Evolutionary conservation across 2,797 vertebrate genomes (phyloP), one percentile per base, ranked within the genome.

Genomic region (Siniperca obscura): DNA sequence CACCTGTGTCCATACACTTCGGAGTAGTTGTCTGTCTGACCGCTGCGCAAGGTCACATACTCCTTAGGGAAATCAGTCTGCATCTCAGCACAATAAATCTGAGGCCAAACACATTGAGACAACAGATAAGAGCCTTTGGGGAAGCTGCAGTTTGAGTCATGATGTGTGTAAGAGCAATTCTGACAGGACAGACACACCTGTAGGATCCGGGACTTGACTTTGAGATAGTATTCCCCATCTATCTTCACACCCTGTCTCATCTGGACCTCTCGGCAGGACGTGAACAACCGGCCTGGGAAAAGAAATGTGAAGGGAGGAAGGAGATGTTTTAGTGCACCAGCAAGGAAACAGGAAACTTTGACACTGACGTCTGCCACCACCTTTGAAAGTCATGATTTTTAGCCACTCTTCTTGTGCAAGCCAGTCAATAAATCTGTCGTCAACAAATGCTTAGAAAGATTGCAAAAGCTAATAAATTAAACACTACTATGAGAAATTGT

Each of bases 31-130:
- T 99, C 98, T 1, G 96, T 96, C 94, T 97, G 97, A 21, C 97
- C 95, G 87, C 97, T 99, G 78, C 95, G 94, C 88, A 99, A 55
- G 17, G 98, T 97, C 89, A 99, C 89, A 79, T 98, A 99, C 89
- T 99, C 98, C 91, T 96, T 97, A 57, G 98, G 98, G 85, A 94
- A 95, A 66, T 95, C 95, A 50, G 94, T 96, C 76, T 96, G 92
- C 98, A 99, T 99, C 79, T 94, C 97, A 2, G 95, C 96, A 69
- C 98, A 99, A 89, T 99, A 97, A 88, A 99, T 96, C 97, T 99
- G 80, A 42, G 91, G 92, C 14, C 84, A 76, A 82, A 78, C 76
- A 90, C 67, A 77, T 52, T 2, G 48, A 86, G 74, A 76, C 50
- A 62, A 68, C 11, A 60, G 21, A 70, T 87, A 60, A 90, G 75